Evolutionary conservation across 2,113 vertebrate genomes (phyloP).

Genomic region (Puffinus mauretanicus): DNA sequence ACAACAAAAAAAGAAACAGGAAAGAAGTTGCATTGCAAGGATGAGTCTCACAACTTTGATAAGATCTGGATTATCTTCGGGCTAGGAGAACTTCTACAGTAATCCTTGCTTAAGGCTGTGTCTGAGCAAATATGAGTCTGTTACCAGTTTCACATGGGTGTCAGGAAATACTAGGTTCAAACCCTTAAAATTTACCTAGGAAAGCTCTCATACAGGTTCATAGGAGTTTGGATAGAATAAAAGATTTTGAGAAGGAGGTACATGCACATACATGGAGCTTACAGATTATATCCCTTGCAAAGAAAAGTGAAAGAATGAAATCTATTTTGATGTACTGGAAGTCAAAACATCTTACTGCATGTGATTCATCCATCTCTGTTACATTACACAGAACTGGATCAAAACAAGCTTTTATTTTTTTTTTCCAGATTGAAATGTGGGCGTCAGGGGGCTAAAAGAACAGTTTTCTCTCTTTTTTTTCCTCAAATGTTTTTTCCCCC

Average conservation of each 20-base stretch:
- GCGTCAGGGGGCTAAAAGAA: constrained; percentile 56
- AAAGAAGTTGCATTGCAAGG: not conserved
- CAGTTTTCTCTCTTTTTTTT: constrained; percentile 27
- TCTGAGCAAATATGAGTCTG: not conserved
- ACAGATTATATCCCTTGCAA: not conserved
- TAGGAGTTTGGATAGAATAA: not conserved
- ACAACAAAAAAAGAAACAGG: not conserved
- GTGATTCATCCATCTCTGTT: constrained; percentile 17
- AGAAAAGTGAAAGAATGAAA: constrained; percentile 7
- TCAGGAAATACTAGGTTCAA: not conserved
- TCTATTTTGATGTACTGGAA: constrained; percentile 45
- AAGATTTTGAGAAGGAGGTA: not conserved
- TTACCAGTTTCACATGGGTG: not conserved
- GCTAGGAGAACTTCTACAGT: not conserved
- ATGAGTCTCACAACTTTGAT: not conserved
- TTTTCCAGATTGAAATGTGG: constrained; percentile 51
- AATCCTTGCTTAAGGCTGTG: not conserved
- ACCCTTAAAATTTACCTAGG: not conserved
- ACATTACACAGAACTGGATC: not conserved
- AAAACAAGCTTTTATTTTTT: not conserved
- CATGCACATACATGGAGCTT: not conserved
- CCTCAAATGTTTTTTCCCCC: not conserved
- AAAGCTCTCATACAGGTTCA: not conserved
- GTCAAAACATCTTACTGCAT: constrained; percentile 25
- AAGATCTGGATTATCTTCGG: not conserved